These are phyloP conservation scores for Pelobates cultripes DNA, from an alignment of 2,797 vertebrate species.

Conservation along the genomic window DNA sequence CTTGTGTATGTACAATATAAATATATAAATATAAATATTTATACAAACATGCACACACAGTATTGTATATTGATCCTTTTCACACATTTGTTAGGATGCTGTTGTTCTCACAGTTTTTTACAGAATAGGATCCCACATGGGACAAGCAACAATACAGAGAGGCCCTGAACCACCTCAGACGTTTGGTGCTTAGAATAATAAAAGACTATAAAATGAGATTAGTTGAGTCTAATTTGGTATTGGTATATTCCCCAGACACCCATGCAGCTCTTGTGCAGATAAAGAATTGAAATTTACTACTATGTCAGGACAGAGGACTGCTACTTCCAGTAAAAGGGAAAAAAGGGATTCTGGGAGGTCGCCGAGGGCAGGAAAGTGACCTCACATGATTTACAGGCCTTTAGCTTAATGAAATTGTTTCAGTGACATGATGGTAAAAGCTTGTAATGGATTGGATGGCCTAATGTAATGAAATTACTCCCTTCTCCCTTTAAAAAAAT, in stretches of 20 bases:
- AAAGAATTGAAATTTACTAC: slow-evolving; percentile 80
- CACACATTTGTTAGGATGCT: neutral
- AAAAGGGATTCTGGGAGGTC: slow-evolving; percentile 78
- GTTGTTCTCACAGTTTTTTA: slow-evolving; percentile 17
- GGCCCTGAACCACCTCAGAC: slow-evolving; percentile 85
- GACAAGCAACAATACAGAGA: slow-evolving; percentile 76
- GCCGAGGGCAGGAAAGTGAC: slow-evolving; percentile 84
- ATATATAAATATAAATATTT: too few relatives aligned
- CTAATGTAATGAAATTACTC: slow-evolving; percentile 99
- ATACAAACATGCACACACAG: too few relatives aligned
- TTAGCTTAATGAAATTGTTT: slow-evolving; percentile 99
- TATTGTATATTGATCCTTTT: neutral
- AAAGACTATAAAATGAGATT: slow-evolving; percentile 93
- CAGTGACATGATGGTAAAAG: slow-evolving; percentile 99
- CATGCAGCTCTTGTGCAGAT: slow-evolving; percentile 76
- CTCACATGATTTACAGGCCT: slow-evolving; percentile 97
- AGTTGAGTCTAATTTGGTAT: slow-evolving; percentile 88
- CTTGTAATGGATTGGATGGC: slow-evolving; percentile 99
- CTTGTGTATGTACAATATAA: too few relatives aligned
- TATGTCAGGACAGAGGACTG: slow-evolving; percentile 76
- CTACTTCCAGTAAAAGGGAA: slow-evolving; percentile 82
- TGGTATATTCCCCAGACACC: slow-evolving; percentile 76
- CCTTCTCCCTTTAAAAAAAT: slow-evolving; percentile 91
- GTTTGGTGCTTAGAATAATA: slow-evolving; percentile 91
- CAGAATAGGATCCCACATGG: slow-evolving; percentile 83